Conservation (phyloP, 2,113 vertebrate species). For the Mirounga angustirostris region DNA sequence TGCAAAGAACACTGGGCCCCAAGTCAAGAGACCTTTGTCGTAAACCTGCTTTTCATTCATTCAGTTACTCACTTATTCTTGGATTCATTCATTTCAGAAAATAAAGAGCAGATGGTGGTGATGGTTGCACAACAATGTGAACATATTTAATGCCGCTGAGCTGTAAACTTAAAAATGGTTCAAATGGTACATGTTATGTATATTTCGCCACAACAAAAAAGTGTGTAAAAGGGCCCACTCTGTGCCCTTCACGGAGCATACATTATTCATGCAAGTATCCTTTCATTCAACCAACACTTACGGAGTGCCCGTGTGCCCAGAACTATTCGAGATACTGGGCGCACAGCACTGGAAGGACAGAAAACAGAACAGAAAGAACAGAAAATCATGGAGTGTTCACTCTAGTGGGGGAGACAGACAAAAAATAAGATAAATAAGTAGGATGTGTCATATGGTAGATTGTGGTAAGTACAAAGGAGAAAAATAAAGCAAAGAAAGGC, state of each 20-base stretch:
- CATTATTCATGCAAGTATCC: background rate
- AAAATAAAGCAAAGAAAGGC: background rate
- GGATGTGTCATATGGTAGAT: background rate
- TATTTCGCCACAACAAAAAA: conserved; percentile 6
- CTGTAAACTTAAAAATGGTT: background rate
- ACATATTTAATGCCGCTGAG: background rate
- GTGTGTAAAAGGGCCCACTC: background rate
- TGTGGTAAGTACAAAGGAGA: background rate
- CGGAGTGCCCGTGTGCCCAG: background rate
- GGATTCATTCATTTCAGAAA: background rate
- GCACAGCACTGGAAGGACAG: background rate
- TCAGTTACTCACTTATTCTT: background rate
- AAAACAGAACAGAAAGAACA: background rate
- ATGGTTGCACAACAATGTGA: background rate
- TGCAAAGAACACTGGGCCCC: background rate
- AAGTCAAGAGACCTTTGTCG: background rate
- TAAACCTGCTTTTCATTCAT: conserved; percentile 1
- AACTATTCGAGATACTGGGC: background rate
- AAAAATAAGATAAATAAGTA: background rate
- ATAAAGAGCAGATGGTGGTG: background rate
- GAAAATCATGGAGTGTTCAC: background rate
- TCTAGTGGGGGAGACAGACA: background rate
- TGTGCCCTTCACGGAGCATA: background rate
- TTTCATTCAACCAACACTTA: background rate
- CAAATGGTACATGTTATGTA: background rate